Percentiles rank a stretch among this genome's conserved stretches.
These are phyloP conservation scores for Rhodophaea formosa DNA, from an alignment of 2,888 invertebrate genomes.

Conservation along the genomic window DNA sequence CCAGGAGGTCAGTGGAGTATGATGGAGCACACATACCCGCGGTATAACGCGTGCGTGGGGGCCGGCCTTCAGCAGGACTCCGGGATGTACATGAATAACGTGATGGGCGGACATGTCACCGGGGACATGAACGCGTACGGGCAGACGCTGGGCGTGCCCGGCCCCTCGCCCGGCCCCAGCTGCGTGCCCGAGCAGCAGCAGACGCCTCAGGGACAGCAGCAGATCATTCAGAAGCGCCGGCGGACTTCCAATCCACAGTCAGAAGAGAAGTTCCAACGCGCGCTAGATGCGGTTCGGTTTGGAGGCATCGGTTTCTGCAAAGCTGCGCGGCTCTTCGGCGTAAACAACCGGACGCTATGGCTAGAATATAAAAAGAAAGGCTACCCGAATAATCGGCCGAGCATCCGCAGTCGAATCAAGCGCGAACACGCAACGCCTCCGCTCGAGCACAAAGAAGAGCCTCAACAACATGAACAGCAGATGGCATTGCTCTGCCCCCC, in stretches of 20 bases:
- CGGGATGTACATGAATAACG: slow-evolving; percentile 80
- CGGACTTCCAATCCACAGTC: slow-evolving; percentile 89
- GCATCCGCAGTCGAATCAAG: slow-evolving; percentile 88
- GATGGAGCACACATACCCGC: slow-evolving; percentile 90
- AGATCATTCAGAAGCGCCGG: slow-evolving; percentile 83
- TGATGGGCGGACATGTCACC: slow-evolving; percentile 65
- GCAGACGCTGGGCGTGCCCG: slow-evolving; percentile 54
- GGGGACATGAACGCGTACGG: slow-evolving; percentile 66
- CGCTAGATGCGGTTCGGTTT: slow-evolving; percentile 89
- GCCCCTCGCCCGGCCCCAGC: slow-evolving; percentile 64
- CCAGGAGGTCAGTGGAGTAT: slow-evolving; percentile 93
- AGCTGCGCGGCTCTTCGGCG: slow-evolving; percentile 91
- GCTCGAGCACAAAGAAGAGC: slow-evolving; percentile 73
- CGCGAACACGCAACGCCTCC: slow-evolving; percentile 85
- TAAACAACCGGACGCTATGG: slow-evolving; percentile 92
- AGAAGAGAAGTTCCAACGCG: slow-evolving; percentile 90
- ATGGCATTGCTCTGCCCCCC: slow-evolving; percentile 83
- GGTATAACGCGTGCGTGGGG: slow-evolving; percentile 86
- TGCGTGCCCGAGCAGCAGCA: slow-evolving; percentile 51
- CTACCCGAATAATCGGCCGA: slow-evolving; percentile 89
- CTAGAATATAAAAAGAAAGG: slow-evolving; percentile 92
- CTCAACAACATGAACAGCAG: slow-evolving; percentile 54
- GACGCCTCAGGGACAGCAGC: slow-evolving; percentile 47
- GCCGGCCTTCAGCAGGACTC: slow-evolving; percentile 79
- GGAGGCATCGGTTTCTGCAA: slow-evolving; percentile 93